Evolutionary conservation across 2,797 vertebrate species (phyloP).

Genomic region (Tangara arthus): DNA sequence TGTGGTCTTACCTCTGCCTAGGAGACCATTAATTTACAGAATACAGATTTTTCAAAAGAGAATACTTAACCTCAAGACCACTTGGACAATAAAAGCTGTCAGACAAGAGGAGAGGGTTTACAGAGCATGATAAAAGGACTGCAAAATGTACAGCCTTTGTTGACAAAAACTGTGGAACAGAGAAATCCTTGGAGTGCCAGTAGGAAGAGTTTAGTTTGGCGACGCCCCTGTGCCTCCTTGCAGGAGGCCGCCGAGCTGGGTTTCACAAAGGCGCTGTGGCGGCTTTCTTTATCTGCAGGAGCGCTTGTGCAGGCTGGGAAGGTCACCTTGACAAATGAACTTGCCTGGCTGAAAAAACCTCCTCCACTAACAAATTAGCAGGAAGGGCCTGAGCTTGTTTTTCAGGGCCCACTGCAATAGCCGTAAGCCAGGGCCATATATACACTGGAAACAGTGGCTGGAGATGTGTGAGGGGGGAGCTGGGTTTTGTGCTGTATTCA

Average conservation of each 20-base stretch:
- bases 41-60: constrained; percentile 15
- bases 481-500: not conserved
- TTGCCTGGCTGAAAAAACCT: not conserved
- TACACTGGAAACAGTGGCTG: not conserved
- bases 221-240: not conserved
- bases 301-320: accelerated
- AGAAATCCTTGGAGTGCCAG: not conserved
- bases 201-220: not conserved
- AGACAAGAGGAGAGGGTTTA: constrained; percentile 20
- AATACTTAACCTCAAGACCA: constrained; percentile 19
- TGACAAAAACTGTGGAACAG: not conserved
- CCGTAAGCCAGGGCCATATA: not conserved
- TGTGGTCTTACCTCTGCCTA: not conserved
- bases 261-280: not conserved
- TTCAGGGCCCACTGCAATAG: not conserved
- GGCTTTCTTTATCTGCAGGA: constrained; percentile 8
- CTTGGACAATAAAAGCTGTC: constrained; percentile 18
- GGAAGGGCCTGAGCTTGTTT: constrained; percentile 10
- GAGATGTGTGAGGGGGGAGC: not conserved
- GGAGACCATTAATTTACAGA: not conserved
- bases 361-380: not conserved
- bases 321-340: constrained; percentile 46
- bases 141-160: not conserved
- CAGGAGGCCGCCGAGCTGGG: not conserved
- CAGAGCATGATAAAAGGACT: constrained; percentile 11